Evolutionary conservation across 2,797 vertebrate species (phyloP).

Genomic region (Sitta carolinensis): DNA sequence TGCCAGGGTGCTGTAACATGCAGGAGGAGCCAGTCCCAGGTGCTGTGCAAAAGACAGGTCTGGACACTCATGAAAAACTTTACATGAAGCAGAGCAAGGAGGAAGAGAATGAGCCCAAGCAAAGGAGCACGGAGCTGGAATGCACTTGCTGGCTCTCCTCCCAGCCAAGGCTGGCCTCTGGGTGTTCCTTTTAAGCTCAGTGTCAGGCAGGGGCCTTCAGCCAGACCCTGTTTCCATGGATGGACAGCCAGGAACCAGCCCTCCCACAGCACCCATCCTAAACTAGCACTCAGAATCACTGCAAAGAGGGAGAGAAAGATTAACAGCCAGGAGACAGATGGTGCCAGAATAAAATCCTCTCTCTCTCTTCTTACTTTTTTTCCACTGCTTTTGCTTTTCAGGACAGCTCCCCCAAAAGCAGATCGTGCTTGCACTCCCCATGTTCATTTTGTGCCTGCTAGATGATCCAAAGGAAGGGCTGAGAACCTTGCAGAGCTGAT

Average conservation of each 20-base stretch:
- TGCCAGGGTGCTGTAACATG: not conserved
- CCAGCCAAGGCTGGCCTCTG: not conserved
- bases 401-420: not conserved
- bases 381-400: not conserved
- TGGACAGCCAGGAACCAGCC: not conserved
- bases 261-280: not conserved
- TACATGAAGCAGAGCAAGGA: not conserved
- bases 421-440: not conserved
- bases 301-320: not conserved
- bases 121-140: not conserved
- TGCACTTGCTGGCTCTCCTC: not conserved
- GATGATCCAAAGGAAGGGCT: not conserved
- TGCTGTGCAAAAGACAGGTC: not conserved
- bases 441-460: not conserved
- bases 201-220: not conserved
- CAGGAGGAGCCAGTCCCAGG: not conserved
- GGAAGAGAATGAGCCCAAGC: not conserved
- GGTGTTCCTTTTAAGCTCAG: not conserved
- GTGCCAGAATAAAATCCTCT: slow-evolving; percentile 8
- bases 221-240: not conserved
- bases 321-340: slow-evolving; percentile 9
- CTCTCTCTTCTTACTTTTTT: not conserved
- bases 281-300: not conserved
- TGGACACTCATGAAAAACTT: not conserved
- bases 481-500: not conserved